A percentile compares a stretch with the other conserved stretches of the same genome.
Conservation (phyloP, 2,113 vertebrate species). For the Tetrax tetrax region DNA sequence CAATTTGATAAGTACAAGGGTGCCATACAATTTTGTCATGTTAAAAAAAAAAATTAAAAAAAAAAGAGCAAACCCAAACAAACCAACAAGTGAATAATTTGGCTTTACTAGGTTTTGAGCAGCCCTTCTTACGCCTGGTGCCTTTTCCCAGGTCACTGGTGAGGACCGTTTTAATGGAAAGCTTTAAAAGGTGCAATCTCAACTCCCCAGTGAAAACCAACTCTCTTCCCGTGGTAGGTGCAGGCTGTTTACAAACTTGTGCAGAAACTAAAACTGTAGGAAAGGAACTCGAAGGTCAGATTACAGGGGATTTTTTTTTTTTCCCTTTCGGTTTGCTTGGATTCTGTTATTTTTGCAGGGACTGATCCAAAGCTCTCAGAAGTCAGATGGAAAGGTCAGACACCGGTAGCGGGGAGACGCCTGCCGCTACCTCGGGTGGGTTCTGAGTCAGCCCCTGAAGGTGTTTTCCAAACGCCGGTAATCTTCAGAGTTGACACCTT, state of each 20-base stretch:
- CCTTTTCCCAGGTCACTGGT: not conserved
- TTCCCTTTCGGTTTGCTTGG: not conserved
- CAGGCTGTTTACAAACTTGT: not conserved
- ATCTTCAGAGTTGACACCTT: not conserved
- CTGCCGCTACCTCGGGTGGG: not conserved
- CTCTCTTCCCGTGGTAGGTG: slow-evolving; percentile 27
- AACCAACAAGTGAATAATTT: not conserved
- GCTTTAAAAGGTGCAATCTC: not conserved
- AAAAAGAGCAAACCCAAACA: not conserved
- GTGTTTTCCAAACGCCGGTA: not conserved
- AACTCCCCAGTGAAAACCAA: not conserved
- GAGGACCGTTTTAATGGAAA: not conserved
- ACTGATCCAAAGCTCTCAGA: not conserved
- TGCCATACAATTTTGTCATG: not conserved
- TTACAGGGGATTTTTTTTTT: not conserved
- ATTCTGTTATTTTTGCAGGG: slow-evolving; percentile 10
- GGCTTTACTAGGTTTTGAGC: slow-evolving; percentile 45
- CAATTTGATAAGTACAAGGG: not conserved
- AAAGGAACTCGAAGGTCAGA: slow-evolving; percentile 9
- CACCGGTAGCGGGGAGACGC: not conserved
- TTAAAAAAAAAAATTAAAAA: not conserved
- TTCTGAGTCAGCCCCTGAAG: not conserved
- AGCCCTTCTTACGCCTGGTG: slow-evolving; percentile 38
- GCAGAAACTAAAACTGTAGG: not conserved
- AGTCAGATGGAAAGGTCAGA: not conserved